Base-by-base conservation (phyloP, 1,140 invertebrate genomes). In the Cotesia vestalis region DNA sequence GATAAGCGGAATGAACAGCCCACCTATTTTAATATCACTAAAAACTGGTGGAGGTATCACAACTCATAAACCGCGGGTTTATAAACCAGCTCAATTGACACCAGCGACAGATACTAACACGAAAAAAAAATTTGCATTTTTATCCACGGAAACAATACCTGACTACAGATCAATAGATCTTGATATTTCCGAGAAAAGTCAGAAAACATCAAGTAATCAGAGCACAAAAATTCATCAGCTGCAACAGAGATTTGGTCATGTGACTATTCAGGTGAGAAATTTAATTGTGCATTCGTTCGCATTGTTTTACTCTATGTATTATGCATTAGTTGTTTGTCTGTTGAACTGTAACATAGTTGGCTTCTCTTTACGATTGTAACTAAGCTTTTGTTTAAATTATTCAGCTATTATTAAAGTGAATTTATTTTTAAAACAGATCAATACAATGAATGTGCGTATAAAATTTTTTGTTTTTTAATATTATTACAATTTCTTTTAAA, bases 21-120 rank as follows among this genome's bases (percentile, higher is more conserved):
- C 90, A 55, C 96, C 95, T 0, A 86, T 96, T 60, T 87, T 96
- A 9, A 94, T 96, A 79, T 95, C 94, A 20, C 89, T 98, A 87
- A 93, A 93, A 88, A 93, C 92, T 78, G 93, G 92, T 11, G 90
- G 90, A 6, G 90, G 89, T 61, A 91, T 93, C 51, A 89, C 90
- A 62, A 94, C 92, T 2, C 91, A 92, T 84, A 94, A 92, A 83
- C 92, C 92, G 4, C 89, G 92, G 55, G 83, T 89, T 8, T 89
- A 89, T 76, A 91, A 90, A 80, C 85, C 85, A 83, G 84, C 88
- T 78, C 84, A 86, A 69, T 69, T 81, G 74, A 78, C 77, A 64
- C 80, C 78, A 17, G 79, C 87, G 12, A 89, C 90, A 20, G 91
- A 93, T 78, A 88, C 91, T 8, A 95, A 95, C 84, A 94, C 93